These are phyloP conservation scores for Leucoma salicis DNA, from an alignment of 2,888 invertebrate species.

Conservation along the genomic window DNA sequence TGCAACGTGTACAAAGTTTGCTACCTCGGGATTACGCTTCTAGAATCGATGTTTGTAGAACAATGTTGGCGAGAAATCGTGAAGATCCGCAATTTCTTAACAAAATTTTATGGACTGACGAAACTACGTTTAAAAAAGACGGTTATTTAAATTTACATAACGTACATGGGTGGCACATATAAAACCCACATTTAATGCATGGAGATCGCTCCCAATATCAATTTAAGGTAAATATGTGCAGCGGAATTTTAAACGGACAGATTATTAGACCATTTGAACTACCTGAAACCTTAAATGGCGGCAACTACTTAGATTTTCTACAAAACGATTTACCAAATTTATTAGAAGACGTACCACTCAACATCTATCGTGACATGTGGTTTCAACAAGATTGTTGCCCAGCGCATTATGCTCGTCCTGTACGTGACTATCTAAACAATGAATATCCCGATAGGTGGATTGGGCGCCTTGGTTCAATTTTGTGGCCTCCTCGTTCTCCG, in stretches of 20 bases:
- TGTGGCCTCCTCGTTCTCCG: too few relatives aligned
- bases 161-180: background rate
- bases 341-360: too few relatives aligned
- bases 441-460: too few relatives aligned
- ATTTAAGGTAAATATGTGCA: too few relatives aligned
- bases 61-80: background rate
- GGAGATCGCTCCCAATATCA: too few relatives aligned
- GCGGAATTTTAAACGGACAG: slow-evolving; percentile 2
- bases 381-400: too few relatives aligned
- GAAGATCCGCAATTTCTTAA: background rate
- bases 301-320: slow-evolving; percentile 11
- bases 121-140: background rate
- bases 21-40: background rate
- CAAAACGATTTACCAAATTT: background rate
- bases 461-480: too few relatives aligned
- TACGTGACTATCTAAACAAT: too few relatives aligned
- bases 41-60: background rate
- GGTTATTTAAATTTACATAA: background rate
- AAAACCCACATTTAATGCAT: background rate
- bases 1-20: background rate
- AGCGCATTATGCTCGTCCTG: too few relatives aligned
- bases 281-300: slow-evolving; percentile 9
- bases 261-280: slow-evolving; percentile 17
- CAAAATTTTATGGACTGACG: background rate
- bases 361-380: too few relatives aligned